These are phyloP conservation scores for Callocephalon fimbriatum DNA, from an alignment of 2,113 vertebrate species.

Conservation along the genomic window DNA sequence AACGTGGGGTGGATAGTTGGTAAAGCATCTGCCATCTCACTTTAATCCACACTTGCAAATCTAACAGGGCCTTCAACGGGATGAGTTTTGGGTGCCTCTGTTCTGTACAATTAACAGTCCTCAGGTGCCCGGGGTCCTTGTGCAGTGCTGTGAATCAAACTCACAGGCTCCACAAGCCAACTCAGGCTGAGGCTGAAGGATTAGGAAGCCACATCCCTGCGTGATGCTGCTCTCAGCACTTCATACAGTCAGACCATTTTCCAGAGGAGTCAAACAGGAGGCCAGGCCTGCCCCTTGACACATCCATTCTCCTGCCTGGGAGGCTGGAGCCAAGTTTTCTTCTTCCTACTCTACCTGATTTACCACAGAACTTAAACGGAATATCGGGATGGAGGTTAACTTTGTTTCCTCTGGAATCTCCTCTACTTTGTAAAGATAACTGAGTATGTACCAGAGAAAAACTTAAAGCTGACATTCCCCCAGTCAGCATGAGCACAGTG, in stretches of 20 bases:
- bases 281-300: accelerated
- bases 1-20: accelerated
- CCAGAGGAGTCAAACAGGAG: accelerated
- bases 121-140: neutral
- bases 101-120: neutral
- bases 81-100: accelerated
- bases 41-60: neutral
- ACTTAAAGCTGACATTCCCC: neutral
- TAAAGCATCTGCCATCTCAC: neutral
- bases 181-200: too few species aligned
- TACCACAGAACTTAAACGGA: neutral
- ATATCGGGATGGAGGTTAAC: accelerated
- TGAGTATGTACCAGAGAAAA: too few species aligned
- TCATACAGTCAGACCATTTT: accelerated
- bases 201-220: accelerated
- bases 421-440: neutral
- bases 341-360: neutral
- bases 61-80: neutral
- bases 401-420: neutral
- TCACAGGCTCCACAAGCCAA: neutral
- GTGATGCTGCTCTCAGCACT: neutral
- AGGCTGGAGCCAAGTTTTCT: accelerated
- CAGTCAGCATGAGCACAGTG: accelerated
- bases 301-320: accelerated
- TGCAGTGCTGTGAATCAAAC: accelerated